Percentiles rank a stretch among this genome's conserved stretches.
phyloP scores from a whole-genome alignment of 2,888 invertebrate species.

The Aelia acuminata region DNA sequence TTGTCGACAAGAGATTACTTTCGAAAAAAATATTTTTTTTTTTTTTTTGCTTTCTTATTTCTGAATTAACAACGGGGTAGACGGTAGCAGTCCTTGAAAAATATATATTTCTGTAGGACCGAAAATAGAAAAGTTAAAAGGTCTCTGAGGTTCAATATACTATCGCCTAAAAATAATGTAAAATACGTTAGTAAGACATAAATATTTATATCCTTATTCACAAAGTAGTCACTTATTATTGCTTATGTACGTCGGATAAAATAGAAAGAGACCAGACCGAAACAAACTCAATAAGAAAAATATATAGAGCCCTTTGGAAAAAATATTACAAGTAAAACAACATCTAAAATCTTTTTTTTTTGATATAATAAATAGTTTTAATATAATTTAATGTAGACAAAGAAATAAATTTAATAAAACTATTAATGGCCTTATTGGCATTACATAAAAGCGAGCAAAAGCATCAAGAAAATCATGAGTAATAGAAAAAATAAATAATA shows the following conservation, averaged over 20 bases:
- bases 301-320: no score
- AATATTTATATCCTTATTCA: background rate
- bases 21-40: background rate
- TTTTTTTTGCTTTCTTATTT: background rate
- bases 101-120: background rate
- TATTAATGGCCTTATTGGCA: no score
- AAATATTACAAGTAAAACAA: no score
- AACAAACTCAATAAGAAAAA: no score
- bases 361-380: no score
- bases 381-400: no score
- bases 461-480: no score
- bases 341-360: no score
- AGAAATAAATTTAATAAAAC: no score
- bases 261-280: background rate
- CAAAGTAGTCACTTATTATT: background rate
- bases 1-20: background rate
- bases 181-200: background rate
- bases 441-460: no score
- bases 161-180: background rate
- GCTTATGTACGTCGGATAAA: background rate
- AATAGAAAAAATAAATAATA: no score
- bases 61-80: background rate
- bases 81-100: slow-evolving; percentile 25
- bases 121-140: slow-evolving; percentile 26
- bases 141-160: slow-evolving; percentile 16